Base-by-base conservation (phyloP, 2,113 vertebrate genomes). In the Syngnathoides biaculeatus region DNA sequence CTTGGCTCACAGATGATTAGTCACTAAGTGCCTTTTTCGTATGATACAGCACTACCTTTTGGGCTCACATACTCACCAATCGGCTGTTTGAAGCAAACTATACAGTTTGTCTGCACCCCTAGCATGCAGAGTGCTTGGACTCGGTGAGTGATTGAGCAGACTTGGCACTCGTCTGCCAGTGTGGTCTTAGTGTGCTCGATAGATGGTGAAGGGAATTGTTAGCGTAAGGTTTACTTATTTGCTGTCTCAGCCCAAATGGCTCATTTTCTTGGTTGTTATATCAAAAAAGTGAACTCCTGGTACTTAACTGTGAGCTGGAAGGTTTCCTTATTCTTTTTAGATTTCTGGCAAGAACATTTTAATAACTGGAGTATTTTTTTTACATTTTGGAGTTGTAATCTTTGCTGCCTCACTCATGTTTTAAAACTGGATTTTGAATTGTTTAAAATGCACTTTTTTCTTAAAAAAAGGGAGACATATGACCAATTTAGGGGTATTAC, bases 351-450 rank as follows among this genome's bases (percentile, higher is more conserved):
- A 69, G 47, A 27, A 27, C 19, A 47, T 71, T 80, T 79, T 59
- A 52, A 64, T 71, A 75, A 79, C 35, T 64, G 12, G 64, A 76
- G 35, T n/a, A 50, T n/a, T 43, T 45, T 72, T 75, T 79, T 69
- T 77, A 38, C 43, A 58, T 73, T 64, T 63, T 71, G 58, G 11
- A 73, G 67, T 35, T n/a, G 0, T 14, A 74, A 65, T 70, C 63
- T 30, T 5, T 62, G 80, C 84, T 88, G 88, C 88, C 86, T 89
- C 67, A 76, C n/a, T 67, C 5, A 4, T 75, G 71, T 84, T 78
- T 72, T 58, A 61, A 69, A 64, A 22, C 48, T 66, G 72, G 52
- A 79, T 76, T 69, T 43, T 50, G 57, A 73, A 71, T 75, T 71
- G 64, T 77, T 85, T 63, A 76, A 77, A 27, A 60, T 85, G 84